These are phyloP conservation scores for Corythucha ciliata DNA, from an alignment of 2,888 invertebrate species.

Conservation along the genomic window DNA sequence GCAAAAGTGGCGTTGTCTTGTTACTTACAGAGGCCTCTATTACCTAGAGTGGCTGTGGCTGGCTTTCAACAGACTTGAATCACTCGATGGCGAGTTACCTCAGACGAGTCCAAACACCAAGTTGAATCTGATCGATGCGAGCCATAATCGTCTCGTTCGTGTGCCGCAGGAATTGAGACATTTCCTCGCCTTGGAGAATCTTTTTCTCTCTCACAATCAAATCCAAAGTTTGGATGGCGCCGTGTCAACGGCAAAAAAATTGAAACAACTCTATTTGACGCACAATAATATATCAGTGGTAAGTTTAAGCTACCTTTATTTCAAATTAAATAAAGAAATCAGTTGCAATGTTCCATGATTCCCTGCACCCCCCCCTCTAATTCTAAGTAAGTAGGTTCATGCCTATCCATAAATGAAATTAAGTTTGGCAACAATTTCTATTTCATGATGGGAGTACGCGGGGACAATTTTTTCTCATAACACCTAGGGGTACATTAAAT, in stretches of 20 bases:
- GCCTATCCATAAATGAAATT: too few species aligned
- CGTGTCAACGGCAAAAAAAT: conserved; percentile 55
- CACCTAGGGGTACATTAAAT: too few species aligned
- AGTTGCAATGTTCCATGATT: too few species aligned
- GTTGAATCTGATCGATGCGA: conserved; percentile 60
- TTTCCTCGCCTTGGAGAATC: conserved; percentile 56
- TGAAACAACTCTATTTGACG: conserved; percentile 58
- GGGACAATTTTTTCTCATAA: too few species aligned
- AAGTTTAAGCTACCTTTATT: too few species aligned
- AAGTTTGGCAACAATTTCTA: too few species aligned
- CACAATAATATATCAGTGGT: conserved; percentile 66
- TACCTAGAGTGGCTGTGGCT: conserved; percentile 69
- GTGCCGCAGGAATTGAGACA: conserved; percentile 62
- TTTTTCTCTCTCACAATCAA: conserved; percentile 64
- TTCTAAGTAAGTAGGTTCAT: too few species aligned
- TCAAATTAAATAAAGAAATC: too few species aligned
- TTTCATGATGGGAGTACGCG: too few species aligned
- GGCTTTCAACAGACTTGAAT: conserved; percentile 63
- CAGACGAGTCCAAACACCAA: conserved; percentile 51
- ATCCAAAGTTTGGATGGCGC: conserved; percentile 62
- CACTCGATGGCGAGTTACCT: conserved; percentile 67
- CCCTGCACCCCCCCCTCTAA: too few species aligned
- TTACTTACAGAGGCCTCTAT: conserved; percentile 49
- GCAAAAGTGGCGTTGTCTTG: conserved; percentile 2
- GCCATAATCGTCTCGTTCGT: conserved; percentile 59